A percentile compares a stretch with the other conserved stretches of the same genome.
phyloP scores from a whole-genome alignment of 2,113 vertebrate species.

The Mirza zaza region DNA sequence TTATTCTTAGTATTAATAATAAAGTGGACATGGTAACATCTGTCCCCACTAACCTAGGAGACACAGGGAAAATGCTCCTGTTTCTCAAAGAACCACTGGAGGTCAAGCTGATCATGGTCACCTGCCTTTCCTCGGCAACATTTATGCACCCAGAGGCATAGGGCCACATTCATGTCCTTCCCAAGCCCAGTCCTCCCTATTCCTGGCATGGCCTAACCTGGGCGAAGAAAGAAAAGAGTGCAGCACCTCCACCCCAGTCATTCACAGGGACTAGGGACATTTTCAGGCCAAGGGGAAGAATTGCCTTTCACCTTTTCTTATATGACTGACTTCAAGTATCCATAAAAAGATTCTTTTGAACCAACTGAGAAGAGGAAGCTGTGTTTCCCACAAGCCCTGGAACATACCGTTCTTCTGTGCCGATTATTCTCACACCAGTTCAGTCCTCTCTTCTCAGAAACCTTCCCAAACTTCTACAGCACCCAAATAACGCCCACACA shows the following conservation, averaged over 20 bases:
- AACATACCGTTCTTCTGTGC: not conserved
- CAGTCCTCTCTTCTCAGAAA: not conserved
- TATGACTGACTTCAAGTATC: not conserved
- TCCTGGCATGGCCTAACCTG: not conserved
- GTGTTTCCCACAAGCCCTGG: not conserved
- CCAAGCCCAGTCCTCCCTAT: not conserved
- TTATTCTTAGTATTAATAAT: not conserved
- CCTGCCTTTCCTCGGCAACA: not conserved
- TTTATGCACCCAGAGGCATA: not conserved
- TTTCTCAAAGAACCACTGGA: not conserved
- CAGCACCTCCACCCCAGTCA: not conserved
- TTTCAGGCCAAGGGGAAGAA: not conserved
- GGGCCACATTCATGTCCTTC: not conserved
- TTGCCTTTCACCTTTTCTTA: not conserved
- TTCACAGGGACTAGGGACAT: not conserved
- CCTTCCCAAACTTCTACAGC: not conserved
- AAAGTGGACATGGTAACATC: not conserved
- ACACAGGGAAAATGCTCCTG: not conserved
- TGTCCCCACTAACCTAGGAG: not conserved
- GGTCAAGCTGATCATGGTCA: not conserved
- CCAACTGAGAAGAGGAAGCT: not conserved
- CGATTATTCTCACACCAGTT: not conserved
- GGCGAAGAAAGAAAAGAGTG: not conserved
- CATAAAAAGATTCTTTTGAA: not conserved
- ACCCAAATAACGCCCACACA: not conserved